phyloP scores from a whole-genome alignment of 2,113 vertebrate species.

The Xiphophorus maculatus region DNA sequence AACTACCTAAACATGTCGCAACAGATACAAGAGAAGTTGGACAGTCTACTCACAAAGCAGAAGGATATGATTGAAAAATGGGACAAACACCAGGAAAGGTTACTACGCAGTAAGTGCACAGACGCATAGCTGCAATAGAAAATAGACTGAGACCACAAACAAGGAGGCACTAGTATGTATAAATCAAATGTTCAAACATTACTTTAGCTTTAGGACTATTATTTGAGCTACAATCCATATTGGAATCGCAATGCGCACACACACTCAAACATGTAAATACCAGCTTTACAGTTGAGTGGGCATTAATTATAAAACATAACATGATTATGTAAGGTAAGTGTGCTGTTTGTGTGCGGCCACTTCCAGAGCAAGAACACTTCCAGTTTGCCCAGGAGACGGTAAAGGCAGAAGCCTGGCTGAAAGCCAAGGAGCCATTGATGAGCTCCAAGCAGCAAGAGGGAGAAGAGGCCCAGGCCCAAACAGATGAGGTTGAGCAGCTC shows the following conservation, averaged over 20 bases:
- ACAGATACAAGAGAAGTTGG: conserved; percentile 91
- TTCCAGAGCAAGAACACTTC: conserved; percentile 87
- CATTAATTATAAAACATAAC: conserved; percentile 8
- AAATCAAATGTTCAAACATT: conserved; percentile 4
- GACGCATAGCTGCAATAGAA: neutral
- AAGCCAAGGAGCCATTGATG: conserved; percentile 87
- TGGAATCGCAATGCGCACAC: neutral
- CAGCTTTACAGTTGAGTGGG: neutral
- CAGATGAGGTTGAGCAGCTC: conserved; percentile 91
- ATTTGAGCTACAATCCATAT: neutral
- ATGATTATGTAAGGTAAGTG: conserved; percentile 10
- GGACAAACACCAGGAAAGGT: conserved; percentile 89
- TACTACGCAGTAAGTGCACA: conserved; percentile 85
- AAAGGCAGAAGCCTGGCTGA: conserved; percentile 88
- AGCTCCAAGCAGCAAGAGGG: conserved; percentile 71
- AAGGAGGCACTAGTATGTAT: neutral
- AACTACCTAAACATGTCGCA: conserved; percentile 8
- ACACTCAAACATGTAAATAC: neutral
- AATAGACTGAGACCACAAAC: neutral
- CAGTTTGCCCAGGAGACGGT: conserved; percentile 87
- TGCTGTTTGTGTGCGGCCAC: conserved; percentile 25
- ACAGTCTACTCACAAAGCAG: conserved; percentile 87
- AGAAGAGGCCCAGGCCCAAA: conserved; percentile 82
- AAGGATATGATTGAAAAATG: conserved; percentile 88
- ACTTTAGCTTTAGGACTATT: neutral